phyloP scores from a whole-genome alignment of 2,797 vertebrate species.

The Lepus townsendii region DNA sequence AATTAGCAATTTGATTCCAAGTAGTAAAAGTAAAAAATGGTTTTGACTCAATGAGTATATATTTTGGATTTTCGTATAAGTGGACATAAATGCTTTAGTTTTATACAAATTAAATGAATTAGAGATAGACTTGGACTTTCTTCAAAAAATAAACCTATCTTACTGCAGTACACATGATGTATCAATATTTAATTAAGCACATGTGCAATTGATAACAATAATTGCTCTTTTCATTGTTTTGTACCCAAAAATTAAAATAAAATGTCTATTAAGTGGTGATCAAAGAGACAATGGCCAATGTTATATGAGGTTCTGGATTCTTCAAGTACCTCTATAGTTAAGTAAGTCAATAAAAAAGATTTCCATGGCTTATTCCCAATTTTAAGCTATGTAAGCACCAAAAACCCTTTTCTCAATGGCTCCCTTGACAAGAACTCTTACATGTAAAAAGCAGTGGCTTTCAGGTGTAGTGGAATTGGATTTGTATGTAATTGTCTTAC shows the following conservation, averaged over 20 bases:
- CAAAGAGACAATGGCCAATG: neutral
- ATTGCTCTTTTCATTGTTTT: neutral
- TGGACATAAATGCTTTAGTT: neutral
- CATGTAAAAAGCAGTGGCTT: neutral
- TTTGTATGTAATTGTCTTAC: neutral
- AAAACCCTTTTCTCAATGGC: neutral
- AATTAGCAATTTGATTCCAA: neutral
- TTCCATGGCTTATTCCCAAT: neutral
- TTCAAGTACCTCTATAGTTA: neutral
- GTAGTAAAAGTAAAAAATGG: neutral
- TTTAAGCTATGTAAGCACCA: neutral
- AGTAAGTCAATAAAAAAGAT: neutral
- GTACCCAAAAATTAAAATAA: neutral
- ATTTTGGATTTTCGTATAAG: neutral
- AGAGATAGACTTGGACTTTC: constrained; percentile 7
- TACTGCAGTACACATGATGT: neutral
- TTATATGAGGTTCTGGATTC: neutral
- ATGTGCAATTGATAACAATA: neutral
- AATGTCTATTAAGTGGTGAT: neutral
- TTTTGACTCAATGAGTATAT: neutral
- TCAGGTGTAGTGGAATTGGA: neutral
- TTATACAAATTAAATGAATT: neutral
- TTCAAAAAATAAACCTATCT: neutral
- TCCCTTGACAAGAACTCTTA: neutral
- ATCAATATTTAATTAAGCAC: neutral